Evolutionary conservation across 2,797 vertebrate species (phyloP), one percentile per base, ranked within the genome.

Genomic region (Catharus ustulatus): DNA sequence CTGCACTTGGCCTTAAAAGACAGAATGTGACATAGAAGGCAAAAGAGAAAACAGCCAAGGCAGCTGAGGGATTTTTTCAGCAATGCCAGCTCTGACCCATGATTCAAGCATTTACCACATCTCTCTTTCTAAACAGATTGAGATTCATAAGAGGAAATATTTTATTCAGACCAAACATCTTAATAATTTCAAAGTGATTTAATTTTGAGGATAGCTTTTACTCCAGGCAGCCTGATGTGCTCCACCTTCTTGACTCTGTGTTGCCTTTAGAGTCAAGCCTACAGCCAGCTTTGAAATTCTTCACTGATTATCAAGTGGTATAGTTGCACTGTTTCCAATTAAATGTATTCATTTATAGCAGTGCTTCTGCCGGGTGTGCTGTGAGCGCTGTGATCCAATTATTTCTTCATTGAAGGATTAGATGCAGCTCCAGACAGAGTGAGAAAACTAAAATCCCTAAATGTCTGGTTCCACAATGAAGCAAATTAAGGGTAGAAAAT

Each of bases 381-480:
- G 45, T 74, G 86, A 90, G 54, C 20, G 3, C 45, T 52, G 10
- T 57, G 58, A 91, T 80, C 52, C 75, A 91, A 84, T 94, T 93
- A 94, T 69, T 87, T 83, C 51, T 73, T 87, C n/a, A 51, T 43
- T 77, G 57, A 43, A 62, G 78, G 75, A 89, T 81, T 92, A 93
- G 36, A 54, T 74, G 74, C 73, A 90, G 45, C 46, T 87, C n/a
- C 71, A 92, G 81, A 78, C 61, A 78, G 61, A 61, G 34, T 45
- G 22, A 84, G 34, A 78, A 82, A 23, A 84, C 55, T 58, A 51
- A 92, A 92, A 83, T 71, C 42, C 46, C 23, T n/a, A 63, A 67
- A 63, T 58, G 17, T 58, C 62, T 93, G 32, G 27, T 54, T 88
- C 54, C 15, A 78, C 29, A 61, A 49, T 58, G 24, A 64, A 75